Percentiles rank a stretch among this genome's conserved stretches.
These are phyloP conservation scores for Diaperis boleti DNA, from an alignment of 2,888 invertebrate genomes.

Conservation along the genomic window DNA sequence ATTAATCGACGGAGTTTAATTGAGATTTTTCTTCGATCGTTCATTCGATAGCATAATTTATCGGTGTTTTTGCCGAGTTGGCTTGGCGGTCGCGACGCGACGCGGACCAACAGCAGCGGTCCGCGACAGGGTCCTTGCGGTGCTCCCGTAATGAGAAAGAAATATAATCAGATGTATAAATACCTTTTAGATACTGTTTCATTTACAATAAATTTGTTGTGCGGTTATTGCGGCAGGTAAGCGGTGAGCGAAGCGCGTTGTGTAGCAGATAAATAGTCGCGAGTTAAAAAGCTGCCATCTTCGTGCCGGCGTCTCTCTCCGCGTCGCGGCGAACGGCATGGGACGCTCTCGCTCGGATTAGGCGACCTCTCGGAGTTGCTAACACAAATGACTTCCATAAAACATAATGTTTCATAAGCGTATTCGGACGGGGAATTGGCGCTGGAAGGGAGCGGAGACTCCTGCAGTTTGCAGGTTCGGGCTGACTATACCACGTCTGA, in stretches of 20 bases:
- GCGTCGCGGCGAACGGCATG: slow-evolving; percentile 27
- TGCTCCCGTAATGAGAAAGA: slow-evolving; percentile 61
- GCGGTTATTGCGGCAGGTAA: slow-evolving; percentile 60
- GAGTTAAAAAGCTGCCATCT: slow-evolving; percentile 50
- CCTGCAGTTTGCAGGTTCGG: too few relatives aligned
- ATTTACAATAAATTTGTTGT: slow-evolving; percentile 63
- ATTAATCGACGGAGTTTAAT: slow-evolving; percentile 65
- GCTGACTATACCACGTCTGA: too few relatives aligned
- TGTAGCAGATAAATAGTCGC: slow-evolving; percentile 51
- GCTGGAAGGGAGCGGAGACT: slow-evolving; percentile 35
- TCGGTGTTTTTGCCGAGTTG: slow-evolving; percentile 58
- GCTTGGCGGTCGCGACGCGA: slow-evolving; percentile 22
- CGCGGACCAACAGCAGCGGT: not conserved
- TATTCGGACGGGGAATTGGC: slow-evolving; percentile 55
- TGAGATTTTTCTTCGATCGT: slow-evolving; percentile 65
- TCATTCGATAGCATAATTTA: slow-evolving; percentile 62
- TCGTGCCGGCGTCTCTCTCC: slow-evolving; percentile 35
- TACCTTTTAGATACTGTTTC: slow-evolving; percentile 64
- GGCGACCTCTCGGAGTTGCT: slow-evolving; percentile 45
- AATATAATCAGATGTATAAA: slow-evolving; percentile 63
- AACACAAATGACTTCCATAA: slow-evolving; percentile 53
- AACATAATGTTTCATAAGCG: slow-evolving; percentile 58
- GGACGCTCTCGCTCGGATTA: slow-evolving; percentile 41
- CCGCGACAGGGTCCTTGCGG: not conserved
- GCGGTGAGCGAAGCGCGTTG: slow-evolving; percentile 49